phyloP scores from a whole-genome alignment of 92 coral and sea anemone genomes.

The Desmophyllum pertusum region DNA sequence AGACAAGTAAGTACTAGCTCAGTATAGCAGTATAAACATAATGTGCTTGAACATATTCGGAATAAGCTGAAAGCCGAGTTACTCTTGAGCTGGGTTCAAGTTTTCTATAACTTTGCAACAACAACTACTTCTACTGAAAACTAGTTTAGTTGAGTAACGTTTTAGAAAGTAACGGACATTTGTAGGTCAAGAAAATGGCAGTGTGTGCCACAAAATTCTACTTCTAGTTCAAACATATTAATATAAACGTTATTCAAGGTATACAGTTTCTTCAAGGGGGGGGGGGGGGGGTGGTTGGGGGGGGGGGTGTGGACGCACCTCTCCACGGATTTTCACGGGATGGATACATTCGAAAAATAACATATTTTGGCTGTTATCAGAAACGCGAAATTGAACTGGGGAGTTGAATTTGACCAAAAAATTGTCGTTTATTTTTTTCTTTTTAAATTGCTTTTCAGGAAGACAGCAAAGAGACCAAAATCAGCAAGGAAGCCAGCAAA shows the following conservation, averaged over 20 bases:
- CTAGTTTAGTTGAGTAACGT: background rate
- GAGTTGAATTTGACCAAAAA: constrained; percentile 5
- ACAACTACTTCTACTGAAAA: background rate
- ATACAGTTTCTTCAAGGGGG: background rate
- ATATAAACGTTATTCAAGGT: background rate
- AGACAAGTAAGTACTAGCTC: background rate
- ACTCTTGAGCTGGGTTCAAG: constrained; percentile 3
- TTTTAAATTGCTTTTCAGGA: too few species aligned
- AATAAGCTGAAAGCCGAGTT: background rate
- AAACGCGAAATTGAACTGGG: background rate
- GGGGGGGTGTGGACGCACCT: background rate
- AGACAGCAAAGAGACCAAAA: too few species aligned
- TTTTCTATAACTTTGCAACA: background rate
- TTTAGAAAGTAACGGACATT: background rate
- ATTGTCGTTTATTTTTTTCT: too few species aligned
- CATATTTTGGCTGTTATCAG: too few species aligned
- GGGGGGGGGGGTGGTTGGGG: too few species aligned
- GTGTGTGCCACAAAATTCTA: constrained; percentile 1
- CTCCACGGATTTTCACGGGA: background rate
- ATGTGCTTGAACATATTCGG: background rate
- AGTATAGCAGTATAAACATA: too few species aligned
- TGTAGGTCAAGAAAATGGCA: constrained; percentile 5
- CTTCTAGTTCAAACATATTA: too few species aligned
- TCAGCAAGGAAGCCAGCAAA: too few species aligned
- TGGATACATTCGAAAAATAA: background rate